Evolutionary conservation across 1,140 invertebrate genomes (phyloP), one percentile per base, ranked within the genome.

Genomic region (Drosophila prosaltans): DNA sequence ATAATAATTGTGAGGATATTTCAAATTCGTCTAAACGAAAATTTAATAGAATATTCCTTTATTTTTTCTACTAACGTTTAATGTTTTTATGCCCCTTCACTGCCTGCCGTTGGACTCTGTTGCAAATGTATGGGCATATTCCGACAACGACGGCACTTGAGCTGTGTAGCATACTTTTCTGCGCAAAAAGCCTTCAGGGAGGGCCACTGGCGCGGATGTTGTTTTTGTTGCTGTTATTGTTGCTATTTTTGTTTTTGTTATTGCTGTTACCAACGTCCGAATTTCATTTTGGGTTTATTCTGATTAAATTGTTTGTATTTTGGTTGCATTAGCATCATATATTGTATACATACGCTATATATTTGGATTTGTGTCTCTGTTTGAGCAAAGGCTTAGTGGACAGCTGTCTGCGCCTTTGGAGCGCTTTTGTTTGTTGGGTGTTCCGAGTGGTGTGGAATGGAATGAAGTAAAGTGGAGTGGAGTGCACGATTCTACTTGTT

Each of bases 241-340:
- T 16, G 39, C 28, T 64, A 54, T 65, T 59, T 68, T 61, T 71
- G 69, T 80, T 68, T 59, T 57, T 57, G 45, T 41, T 41, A 8
- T 61, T 36, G 32, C 32, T 36, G 32, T 36, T 36, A 45, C 21
- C 67, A 71, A 64, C 62, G 67, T 78, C 71, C 72, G 80, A 88
- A 86, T 84, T 89, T 89, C 73, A 80, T 88, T 88, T 89, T 30
- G 80, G 80, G 80, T 88, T 88, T 89, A 89, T 89, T 89, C 66
- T 84, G 84, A 89, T 88, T 88, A 89, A 88, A 88, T 80, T 88
- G 84, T 88, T 89, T 88, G 78, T 89, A 83, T 89, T 89, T 79
- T 75, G 84, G 77, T 74, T 88, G 83, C 83, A 88, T 89, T 88
- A 88, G 80, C 80, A 78, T 55, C 32, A 58, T 64, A 70, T 74